Base-by-base conservation (phyloP, 2,888 invertebrate species). In the Andrena chrysosceles region DNA sequence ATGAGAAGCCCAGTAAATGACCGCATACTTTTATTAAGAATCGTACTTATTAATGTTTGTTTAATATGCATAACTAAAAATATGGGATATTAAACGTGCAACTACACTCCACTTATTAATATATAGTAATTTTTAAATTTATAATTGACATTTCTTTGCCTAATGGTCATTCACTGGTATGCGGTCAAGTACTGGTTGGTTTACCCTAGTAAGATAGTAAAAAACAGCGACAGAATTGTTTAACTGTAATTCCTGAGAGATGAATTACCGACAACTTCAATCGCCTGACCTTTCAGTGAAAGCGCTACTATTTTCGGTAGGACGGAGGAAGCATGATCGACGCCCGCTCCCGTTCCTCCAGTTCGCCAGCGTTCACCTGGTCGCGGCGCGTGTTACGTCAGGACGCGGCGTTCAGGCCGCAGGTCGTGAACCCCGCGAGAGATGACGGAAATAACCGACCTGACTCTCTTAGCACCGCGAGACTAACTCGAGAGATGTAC, bases 391-490 rank as follows among this genome's bases (percentile, higher is more conserved):
- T 52, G 69, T 88, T 87, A 85, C 88, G 85, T 88, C 86, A 89
- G 84, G 69, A 33, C 67, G 69, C 54, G 74, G 74, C 72, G 80
- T 85, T 77, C 83, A 60, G 81, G 84, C 83, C 83, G 84, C 88
- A 87, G 90, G 89, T 91, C 89, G 89, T 90, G 90, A 91, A 91
- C 90, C 88, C 85, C 90, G 81, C 85, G 86, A 85, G 82, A 87
- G 84, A 90, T 87, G 90, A 91, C 90, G 87, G 89, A 91, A 91
- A 91, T 91, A 91, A 89, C 90, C 87, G 87, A 89, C 89, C 85
- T 80, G 71, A 88, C 89, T 85, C 84, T 88, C 84, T 84, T 85
- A 88, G 83, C 79, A 86, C 59, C 77, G 82, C 88, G 88, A 82
- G 73, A 81, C 87, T 87, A 87, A 87, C 81, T 67, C 80, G 85